Evolutionary conservation across 2,888 invertebrate genomes (phyloP).

Genomic region (Rambutsinella grinnellia): DNA sequence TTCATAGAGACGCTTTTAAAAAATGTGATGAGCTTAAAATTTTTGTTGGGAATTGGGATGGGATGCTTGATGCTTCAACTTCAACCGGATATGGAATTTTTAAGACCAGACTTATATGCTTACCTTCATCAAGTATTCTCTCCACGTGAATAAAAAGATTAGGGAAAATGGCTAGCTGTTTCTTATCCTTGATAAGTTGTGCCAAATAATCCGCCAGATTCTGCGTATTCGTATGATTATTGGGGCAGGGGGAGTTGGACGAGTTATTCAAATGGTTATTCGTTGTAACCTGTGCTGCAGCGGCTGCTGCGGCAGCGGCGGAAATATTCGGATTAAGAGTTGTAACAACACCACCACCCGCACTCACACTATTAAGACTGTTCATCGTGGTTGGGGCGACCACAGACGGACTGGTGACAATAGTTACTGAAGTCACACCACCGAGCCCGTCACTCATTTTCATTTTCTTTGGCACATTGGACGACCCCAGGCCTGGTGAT

Average conservation of each 20-base stretch:
- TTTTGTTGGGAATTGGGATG: too few relatives aligned
- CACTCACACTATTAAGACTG: constrained; percentile 65
- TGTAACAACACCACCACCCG: constrained; percentile 53
- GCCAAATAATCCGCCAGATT: constrained; percentile 99
- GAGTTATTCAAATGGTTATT: constrained; percentile 52
- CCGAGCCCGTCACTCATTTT: constrained; percentile 66
- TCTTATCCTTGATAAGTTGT: constrained; percentile 99
- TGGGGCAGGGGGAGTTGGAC: constrained; percentile 53
- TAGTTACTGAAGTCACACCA: constrained; percentile 64
- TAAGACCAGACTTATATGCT: too few relatives aligned
- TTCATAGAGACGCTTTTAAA: neutral
- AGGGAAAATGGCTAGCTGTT: constrained; percentile 99
- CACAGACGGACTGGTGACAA: constrained; percentile 64
- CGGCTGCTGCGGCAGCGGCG: constrained; percentile 4
- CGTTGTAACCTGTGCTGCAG: constrained; percentile 28
- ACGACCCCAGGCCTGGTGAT: constrained; percentile 39
- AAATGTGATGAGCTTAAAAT: neutral
- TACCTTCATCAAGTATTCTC: constrained; percentile 99
- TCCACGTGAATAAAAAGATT: constrained; percentile 99
- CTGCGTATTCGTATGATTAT: constrained; percentile 80
- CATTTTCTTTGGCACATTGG: constrained; percentile 66
- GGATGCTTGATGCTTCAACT: too few relatives aligned
- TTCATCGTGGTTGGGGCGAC: constrained; percentile 62
- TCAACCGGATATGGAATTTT: too few relatives aligned
- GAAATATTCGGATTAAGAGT: constrained; percentile 45